A percentile compares a stretch with the other conserved stretches of the same genome.
These are phyloP conservation scores for Halocaridina rubra DNA, from an alignment of 2,888 invertebrate species.

Conservation along the genomic window DNA sequence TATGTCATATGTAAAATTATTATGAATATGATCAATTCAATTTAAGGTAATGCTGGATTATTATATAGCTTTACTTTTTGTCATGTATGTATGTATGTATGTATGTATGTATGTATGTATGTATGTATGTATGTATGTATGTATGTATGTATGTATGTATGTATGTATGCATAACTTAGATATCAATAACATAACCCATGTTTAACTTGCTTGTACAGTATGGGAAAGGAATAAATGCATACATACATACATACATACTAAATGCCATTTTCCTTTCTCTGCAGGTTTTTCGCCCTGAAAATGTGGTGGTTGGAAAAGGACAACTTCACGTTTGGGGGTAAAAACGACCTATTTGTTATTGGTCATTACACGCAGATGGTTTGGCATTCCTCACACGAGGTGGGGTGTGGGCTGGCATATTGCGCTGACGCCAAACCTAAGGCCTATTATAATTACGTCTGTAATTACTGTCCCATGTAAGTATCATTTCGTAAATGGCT, in stretches of 20 bases:
- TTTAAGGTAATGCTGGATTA: too few species aligned
- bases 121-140: background rate
- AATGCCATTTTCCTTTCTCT: constrained; percentile 65
- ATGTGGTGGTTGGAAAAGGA: constrained; percentile 82
- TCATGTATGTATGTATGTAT: too few species aligned
- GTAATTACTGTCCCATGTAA: constrained; percentile 87
- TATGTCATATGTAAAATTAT: too few species aligned
- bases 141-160: background rate
- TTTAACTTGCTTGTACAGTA: too few species aligned
- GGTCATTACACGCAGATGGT: constrained; percentile 88
- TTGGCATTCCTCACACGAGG: constrained; percentile 82
- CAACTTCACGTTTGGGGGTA: constrained; percentile 79
- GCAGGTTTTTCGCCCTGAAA: constrained; percentile 82
- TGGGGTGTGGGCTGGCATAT: constrained; percentile 81
- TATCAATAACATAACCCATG: too few species aligned
- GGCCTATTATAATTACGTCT: constrained; percentile 83
- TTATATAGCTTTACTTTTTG: too few species aligned
- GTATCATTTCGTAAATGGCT: constrained; percentile 68
- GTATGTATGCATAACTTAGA: background rate
- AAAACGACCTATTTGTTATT: constrained; percentile 75
- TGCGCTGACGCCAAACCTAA: constrained; percentile 70
- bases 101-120: background rate
- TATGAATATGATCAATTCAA: too few species aligned
- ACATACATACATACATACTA: background rate
- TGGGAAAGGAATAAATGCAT: background rate